These are phyloP conservation scores for Bubo blakistoni DNA, from an alignment of 2,113 vertebrate species.

Conservation along the genomic window DNA sequence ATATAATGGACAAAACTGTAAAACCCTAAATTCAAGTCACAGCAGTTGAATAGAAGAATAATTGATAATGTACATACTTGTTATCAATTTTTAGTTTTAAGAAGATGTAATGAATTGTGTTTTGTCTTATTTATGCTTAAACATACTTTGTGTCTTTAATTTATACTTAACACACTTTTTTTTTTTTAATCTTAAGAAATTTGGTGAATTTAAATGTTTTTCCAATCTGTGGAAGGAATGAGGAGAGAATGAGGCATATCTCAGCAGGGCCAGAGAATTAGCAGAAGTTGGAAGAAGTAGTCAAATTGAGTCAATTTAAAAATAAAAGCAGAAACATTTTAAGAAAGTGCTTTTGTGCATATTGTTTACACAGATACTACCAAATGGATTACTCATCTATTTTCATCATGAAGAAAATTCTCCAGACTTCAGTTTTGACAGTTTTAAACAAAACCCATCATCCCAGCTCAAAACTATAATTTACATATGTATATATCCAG, in stretches of 20 bases:
- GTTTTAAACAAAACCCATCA: slow-evolving; percentile 38
- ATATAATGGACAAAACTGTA: neutral
- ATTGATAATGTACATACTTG: neutral
- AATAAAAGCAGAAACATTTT: neutral
- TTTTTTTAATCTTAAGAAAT: neutral
- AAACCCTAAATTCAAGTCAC: neutral
- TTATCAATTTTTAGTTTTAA: neutral
- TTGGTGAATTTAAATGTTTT: neutral
- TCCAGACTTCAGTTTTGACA: slow-evolving; percentile 38
- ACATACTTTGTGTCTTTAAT: neutral
- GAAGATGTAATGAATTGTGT: neutral
- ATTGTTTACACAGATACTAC: slow-evolving; percentile 12
- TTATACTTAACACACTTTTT: neutral
- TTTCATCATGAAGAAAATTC: slow-evolving; percentile 7
- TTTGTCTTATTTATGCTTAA: neutral
- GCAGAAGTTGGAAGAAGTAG: slow-evolving; percentile 1
- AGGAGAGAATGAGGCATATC: neutral
- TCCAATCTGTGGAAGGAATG: neutral
- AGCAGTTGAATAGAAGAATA: neutral
- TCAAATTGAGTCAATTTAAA: slow-evolving; percentile 14
- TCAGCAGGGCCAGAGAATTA: neutral
- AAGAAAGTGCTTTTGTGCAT: neutral
- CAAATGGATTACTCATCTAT: slow-evolving; percentile 28
- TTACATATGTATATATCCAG: neutral
- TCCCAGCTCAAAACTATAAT: neutral